Conservation (phyloP, 2,888 invertebrate genomes). For the Chesias legatella region DNA sequence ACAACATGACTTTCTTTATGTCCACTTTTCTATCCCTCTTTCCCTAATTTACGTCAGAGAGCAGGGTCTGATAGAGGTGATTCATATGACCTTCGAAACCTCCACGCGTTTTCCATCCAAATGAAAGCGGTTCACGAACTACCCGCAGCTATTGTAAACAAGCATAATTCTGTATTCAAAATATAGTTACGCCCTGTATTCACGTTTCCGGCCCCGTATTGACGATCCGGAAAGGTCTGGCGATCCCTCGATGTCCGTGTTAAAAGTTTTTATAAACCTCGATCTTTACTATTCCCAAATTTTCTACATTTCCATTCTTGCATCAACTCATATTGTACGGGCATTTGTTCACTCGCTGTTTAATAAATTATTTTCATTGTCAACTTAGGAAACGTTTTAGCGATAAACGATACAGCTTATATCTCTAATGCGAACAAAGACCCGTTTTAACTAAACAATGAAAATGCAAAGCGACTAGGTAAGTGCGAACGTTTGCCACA, state of each 20-base stretch:
- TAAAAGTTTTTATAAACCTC: constrained; percentile 47
- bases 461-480: constrained; percentile 47
- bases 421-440: constrained; percentile 31
- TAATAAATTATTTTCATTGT: constrained; percentile 13
- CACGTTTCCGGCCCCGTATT: constrained; percentile 57
- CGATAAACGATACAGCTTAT: constrained; percentile 23
- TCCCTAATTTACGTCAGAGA: constrained; percentile 33
- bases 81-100: constrained; percentile 54
- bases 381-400: constrained; percentile 17
- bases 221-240: constrained; percentile 59
- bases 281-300: constrained; percentile 24
- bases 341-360: not conserved
- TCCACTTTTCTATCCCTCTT: constrained; percentile 38
- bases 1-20: constrained; percentile 46
- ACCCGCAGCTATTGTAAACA: constrained; percentile 76
- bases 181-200: constrained; percentile 66
- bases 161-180: constrained; percentile 72
- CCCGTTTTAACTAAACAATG: constrained; percentile 46
- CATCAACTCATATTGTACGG: not conserved
- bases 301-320: constrained; percentile 2
- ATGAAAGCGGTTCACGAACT: constrained; percentile 72
- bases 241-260: constrained; percentile 42
- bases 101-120: constrained; percentile 70
- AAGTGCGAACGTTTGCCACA: constrained; percentile 51
- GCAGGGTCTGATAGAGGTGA: constrained; percentile 47